phyloP scores from a whole-genome alignment of 2,797 vertebrate genomes.

The Girardinus metallicus region DNA sequence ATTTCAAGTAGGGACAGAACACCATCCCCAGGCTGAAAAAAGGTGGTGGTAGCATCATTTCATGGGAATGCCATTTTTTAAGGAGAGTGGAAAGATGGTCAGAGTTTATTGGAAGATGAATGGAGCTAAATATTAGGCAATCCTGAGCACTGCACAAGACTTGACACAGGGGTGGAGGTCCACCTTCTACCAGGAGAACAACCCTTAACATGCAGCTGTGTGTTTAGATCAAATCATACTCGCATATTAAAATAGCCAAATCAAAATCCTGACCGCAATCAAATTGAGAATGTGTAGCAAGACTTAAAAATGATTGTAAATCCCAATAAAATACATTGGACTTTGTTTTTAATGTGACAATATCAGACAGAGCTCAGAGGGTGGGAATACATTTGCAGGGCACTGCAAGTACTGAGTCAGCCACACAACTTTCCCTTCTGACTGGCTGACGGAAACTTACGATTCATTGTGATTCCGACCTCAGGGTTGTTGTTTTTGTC shows the following conservation, averaged over 20 bases:
- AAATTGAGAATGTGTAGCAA: not conserved
- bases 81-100: not conserved
- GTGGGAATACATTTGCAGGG: conserved; percentile 8
- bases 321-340: not conserved
- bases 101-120: not conserved
- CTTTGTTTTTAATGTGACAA: not conserved
- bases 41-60: not conserved
- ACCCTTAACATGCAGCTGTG: not conserved
- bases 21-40: not conserved
- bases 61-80: not conserved
- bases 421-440: conserved; percentile 23
- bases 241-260: not conserved
- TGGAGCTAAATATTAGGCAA: not conserved
- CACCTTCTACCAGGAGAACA: not conserved
- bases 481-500: conserved; percentile 94
- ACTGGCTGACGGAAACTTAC: conserved; percentile 81
- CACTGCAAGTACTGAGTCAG: conserved; percentile 24
- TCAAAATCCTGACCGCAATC: not conserved
- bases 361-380: not conserved
- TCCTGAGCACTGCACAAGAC: not conserved
- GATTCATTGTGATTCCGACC: conserved; percentile 92
- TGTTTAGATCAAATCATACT: not conserved
- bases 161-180: not conserved
- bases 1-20: not conserved
- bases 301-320: not conserved